These are phyloP conservation scores for Sceliomorpha sp. DNA, from an alignment of 2,888 invertebrate species.

Conservation along the genomic window DNA sequence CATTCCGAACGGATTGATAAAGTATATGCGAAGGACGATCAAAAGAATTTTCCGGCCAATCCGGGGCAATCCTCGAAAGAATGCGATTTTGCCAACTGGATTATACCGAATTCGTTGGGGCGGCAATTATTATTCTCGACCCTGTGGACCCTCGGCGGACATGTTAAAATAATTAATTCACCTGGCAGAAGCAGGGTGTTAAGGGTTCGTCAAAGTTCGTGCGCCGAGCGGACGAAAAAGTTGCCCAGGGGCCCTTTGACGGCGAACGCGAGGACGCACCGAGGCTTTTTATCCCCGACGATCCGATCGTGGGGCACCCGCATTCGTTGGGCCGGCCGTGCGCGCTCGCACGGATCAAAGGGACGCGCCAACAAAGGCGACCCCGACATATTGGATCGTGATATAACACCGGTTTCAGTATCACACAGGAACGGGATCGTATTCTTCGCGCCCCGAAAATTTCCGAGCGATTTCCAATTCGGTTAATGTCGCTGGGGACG, in stretches of 20 bases:
- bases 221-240: conserved; percentile 5
- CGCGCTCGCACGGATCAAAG: conserved; percentile 60
- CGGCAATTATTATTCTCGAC: conserved; percentile 14
- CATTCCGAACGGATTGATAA: too few species aligned
- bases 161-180: conserved; percentile 45
- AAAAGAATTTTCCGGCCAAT: too few species aligned
- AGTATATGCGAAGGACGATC: too few species aligned
- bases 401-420: conserved; percentile 60
- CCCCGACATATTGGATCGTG: conserved; percentile 59
- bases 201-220: background rate
- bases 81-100: background rate
- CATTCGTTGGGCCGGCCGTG: conserved; percentile 23
- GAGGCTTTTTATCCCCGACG: conserved; percentile 4
- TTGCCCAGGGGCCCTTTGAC: conserved; percentile 17
- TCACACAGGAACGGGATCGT: conserved; percentile 41
- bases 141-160: conserved; percentile 5
- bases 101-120: conserved; percentile 20
- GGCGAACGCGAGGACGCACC: background rate
- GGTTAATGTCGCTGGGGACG: too few species aligned
- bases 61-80: too few species aligned
- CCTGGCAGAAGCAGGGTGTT: conserved; percentile 26
- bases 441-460: conserved; percentile 32
- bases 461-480: conserved; percentile 31
- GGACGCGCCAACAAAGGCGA: conserved; percentile 65
- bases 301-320: conserved; percentile 16